Conservation (phyloP, 2,888 invertebrate genomes). For the Lottia scabra region DNA sequence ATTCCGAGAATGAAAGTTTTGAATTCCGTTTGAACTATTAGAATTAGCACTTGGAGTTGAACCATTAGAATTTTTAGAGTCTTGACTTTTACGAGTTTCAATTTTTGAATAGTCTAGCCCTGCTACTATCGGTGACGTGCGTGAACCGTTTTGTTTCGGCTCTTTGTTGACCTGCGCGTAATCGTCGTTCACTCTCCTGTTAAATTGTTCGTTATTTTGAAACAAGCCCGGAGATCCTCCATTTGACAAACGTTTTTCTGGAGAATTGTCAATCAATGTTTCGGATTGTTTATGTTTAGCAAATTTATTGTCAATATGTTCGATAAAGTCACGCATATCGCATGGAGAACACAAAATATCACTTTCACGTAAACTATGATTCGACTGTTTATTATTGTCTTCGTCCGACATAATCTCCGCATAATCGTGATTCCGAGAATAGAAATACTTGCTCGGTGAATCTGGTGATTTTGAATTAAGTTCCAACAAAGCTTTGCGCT, state of each 20-base stretch:
- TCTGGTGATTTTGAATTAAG: neutral
- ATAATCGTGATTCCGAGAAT: constrained; percentile 56
- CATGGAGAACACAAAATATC: constrained; percentile 26
- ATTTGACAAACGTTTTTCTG: neutral
- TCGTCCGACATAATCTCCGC: constrained; percentile 56
- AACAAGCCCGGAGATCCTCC: neutral
- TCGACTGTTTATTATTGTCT: constrained; percentile 20
- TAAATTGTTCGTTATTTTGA: constrained; percentile 2
- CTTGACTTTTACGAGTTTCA: neutral
- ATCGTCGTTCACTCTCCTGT: neutral
- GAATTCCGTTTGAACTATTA: constrained; percentile 31
- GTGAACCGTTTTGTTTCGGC: neutral
- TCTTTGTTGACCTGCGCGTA: neutral
- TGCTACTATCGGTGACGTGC: neutral
- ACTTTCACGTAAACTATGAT: constrained; percentile 6
- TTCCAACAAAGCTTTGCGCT: constrained; percentile 26
- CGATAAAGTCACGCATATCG: constrained; percentile 36
- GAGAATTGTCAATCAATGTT: neutral
- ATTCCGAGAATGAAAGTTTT: constrained; percentile 24
- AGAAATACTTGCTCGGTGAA: constrained; percentile 36
- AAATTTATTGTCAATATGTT: constrained; percentile 33
- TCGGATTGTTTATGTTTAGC: neutral
- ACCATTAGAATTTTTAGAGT: constrained; percentile 12
- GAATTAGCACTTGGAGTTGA: constrained; percentile 31
- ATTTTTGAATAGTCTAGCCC: neutral